Percentiles rank a stretch among this genome's conserved stretches.
Evolutionary conservation across 2,888 invertebrate species (phyloP).

Genomic region (Lymantria monacha): DNA sequence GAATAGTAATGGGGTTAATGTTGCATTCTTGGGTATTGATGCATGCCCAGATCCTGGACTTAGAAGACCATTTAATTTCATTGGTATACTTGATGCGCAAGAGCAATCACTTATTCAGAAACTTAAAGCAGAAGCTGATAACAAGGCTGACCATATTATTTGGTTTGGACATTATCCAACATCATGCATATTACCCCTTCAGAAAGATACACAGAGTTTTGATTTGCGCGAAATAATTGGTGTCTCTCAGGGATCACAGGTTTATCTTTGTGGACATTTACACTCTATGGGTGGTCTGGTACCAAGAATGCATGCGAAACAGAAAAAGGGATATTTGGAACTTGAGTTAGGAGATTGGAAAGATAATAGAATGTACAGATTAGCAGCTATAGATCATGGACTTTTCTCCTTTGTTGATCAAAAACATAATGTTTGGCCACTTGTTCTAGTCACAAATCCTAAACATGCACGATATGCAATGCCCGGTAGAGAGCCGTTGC

Average conservation of each 20-base stretch:
- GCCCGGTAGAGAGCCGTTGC: constrained; percentile 87
- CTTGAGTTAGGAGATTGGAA: constrained; percentile 97
- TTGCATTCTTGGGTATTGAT: constrained; percentile 93
- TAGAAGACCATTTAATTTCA: constrained; percentile 94
- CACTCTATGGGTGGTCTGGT: constrained; percentile 91
- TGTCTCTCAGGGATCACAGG: constrained; percentile 83
- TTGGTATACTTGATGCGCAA: constrained; percentile 85
- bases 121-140: constrained; percentile 80
- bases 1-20: constrained; percentile 81
- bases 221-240: constrained; percentile 83
- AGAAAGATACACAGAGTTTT: constrained; percentile 70
- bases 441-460: constrained; percentile 94
- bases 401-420: constrained; percentile 92
- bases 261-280: constrained; percentile 94
- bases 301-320: constrained; percentile 92
- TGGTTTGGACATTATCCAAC: constrained; percentile 96
- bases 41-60: constrained; percentile 94
- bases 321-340: constrained; percentile 91
- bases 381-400: constrained; percentile 94
- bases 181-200: constrained; percentile 88
- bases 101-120: constrained; percentile 82
- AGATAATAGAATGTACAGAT: constrained; percentile 91
- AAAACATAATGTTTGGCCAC: constrained; percentile 89
- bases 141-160: constrained; percentile 65
- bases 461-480: constrained; percentile 90